A percentile compares a stretch with the other conserved stretches of the same genome.
These are phyloP conservation scores for Drosophila elegans DNA, from an alignment of 1,140 invertebrate species.

Conservation along the genomic window DNA sequence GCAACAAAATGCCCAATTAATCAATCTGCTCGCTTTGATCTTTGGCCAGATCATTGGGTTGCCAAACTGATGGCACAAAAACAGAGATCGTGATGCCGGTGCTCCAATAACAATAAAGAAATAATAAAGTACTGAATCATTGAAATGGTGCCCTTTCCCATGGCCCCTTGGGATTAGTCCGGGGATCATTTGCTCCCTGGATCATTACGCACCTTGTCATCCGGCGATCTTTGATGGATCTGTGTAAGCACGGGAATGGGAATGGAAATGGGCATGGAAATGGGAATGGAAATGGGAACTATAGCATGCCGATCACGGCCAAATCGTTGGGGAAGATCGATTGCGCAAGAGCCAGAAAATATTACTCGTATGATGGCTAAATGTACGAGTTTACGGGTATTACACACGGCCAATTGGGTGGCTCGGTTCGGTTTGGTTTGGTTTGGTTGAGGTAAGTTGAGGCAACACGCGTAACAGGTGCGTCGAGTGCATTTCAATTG, in stretches of 20 bases:
- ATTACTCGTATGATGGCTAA: conserved; percentile 18
- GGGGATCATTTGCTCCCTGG: not conserved
- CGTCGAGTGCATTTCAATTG: conserved; percentile 63
- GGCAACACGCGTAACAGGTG: conserved; percentile 56
- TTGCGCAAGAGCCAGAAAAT: conserved; percentile 29
- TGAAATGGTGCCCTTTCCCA: conserved; percentile 39
- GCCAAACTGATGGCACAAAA: conserved; percentile 23
- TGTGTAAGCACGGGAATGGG: no score
- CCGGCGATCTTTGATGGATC: conserved; percentile 1
- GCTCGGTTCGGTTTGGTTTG: conserved; percentile 7
- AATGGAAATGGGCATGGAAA: no score
- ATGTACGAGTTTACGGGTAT: conserved; percentile 12
- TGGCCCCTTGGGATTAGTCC: conserved; percentile 8
- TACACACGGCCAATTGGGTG: conserved; percentile 36
- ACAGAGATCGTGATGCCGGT: conserved; percentile 24
- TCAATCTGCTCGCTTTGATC: conserved; percentile 25
- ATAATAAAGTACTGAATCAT: conserved; percentile 21
- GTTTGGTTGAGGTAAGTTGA: conserved; percentile 6
- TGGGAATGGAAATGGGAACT: not conserved
- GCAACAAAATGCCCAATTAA: conserved; percentile 28
- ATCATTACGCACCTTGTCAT: conserved; percentile 7
- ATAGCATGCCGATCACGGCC: conserved; percentile 18
- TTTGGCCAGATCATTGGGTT: conserved; percentile 19
- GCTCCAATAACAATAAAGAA: conserved; percentile 6
- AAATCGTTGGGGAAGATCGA: no score